A percentile compares a stretch with the other conserved stretches of the same genome.
These are phyloP conservation scores for Eudemis profundana DNA, from an alignment of 2,888 invertebrate species.

Conservation along the genomic window DNA sequence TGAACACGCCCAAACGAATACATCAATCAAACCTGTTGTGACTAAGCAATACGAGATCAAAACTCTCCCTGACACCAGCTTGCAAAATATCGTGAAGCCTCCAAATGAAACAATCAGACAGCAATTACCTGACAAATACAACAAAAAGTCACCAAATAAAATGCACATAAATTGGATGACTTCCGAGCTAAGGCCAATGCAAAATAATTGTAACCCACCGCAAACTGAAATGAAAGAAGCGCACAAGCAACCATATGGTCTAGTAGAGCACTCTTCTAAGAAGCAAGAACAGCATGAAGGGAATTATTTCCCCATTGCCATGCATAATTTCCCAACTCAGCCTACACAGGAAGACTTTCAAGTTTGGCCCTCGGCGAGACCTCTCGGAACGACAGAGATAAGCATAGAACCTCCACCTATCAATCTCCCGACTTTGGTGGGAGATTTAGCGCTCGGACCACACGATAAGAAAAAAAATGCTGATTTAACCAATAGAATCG, in stretches of 20 bases:
- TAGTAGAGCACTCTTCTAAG: slow-evolving; percentile 61
- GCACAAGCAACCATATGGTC: slow-evolving; percentile 64
- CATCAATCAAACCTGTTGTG: slow-evolving; percentile 59
- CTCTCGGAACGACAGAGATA: slow-evolving; percentile 78
- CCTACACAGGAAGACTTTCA: slow-evolving; percentile 74
- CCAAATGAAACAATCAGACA: slow-evolving; percentile 58
- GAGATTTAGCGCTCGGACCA: slow-evolving; percentile 78
- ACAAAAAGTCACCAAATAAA: slow-evolving; percentile 78
- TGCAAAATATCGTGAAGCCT: slow-evolving; percentile 62
- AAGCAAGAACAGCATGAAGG: slow-evolving; percentile 71
- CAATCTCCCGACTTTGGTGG: slow-evolving; percentile 78
- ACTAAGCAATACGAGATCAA: slow-evolving; percentile 70
- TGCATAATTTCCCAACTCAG: slow-evolving; percentile 75
- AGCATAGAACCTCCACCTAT: slow-evolving; percentile 81
- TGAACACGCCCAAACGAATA: slow-evolving; percentile 61
- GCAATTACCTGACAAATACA: slow-evolving; percentile 71
- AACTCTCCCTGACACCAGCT: slow-evolving; percentile 54
- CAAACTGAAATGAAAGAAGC: slow-evolving; percentile 66
- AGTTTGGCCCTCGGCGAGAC: slow-evolving; percentile 76
- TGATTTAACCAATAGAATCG: slow-evolving; percentile 62
- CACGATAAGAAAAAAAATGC: slow-evolving; percentile 77
- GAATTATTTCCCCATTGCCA: slow-evolving; percentile 76
- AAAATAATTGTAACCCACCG: slow-evolving; percentile 66
- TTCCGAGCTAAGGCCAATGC: slow-evolving; percentile 76
- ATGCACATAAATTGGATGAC: slow-evolving; percentile 84